These are phyloP conservation scores for Plutomurus gul DNA, from an alignment of 1,140 invertebrate species.

Conservation along the genomic window DNA sequence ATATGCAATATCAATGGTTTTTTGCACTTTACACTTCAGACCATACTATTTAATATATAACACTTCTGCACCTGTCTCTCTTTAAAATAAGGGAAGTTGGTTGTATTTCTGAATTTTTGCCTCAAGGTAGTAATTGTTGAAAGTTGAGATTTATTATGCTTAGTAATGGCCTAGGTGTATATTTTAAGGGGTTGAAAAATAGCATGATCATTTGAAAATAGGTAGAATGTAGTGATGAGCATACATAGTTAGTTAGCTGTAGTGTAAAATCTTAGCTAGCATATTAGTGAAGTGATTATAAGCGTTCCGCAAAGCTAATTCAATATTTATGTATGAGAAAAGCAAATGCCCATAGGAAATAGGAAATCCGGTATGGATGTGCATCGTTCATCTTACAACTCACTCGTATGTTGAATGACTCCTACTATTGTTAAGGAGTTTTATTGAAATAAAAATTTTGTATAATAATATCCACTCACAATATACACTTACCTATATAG, in stretches of 20 bases:
- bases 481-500: too few relatives aligned
- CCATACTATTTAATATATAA: too few relatives aligned
- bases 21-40: too few relatives aligned
- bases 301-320: neutral
- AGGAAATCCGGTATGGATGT: slow-evolving; percentile 21
- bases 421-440: neutral
- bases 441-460: too few relatives aligned
- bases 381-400: neutral
- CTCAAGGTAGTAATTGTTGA: too few relatives aligned
- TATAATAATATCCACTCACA: too few relatives aligned
- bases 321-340: slow-evolving; percentile 23
- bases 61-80: too few relatives aligned
- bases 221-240: neutral
- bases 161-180: neutral
- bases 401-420: neutral
- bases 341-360: neutral
- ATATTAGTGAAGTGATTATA: neutral
- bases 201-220: neutral
- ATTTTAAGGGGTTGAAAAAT: neutral
- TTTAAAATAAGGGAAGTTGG: too few relatives aligned
- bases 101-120: too few relatives aligned
- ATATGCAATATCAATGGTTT: too few relatives aligned
- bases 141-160: neutral
- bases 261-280: neutral
- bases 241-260: neutral